These are phyloP conservation scores for Pyrrhia umbra DNA, from an alignment of 2,888 invertebrate species.

Conservation along the genomic window DNA sequence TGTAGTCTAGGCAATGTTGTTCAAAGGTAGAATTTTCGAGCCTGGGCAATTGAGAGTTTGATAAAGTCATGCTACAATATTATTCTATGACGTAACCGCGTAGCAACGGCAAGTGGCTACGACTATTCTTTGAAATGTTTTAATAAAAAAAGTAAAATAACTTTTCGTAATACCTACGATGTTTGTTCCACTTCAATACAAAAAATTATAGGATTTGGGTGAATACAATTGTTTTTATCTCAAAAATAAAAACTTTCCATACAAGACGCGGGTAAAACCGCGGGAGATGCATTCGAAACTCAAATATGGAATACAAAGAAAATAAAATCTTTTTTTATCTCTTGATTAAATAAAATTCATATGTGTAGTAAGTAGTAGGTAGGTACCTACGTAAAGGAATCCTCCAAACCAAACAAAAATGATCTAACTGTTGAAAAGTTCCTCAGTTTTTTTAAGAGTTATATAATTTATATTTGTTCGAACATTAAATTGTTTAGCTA, in stretches of 20 bases:
- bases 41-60: background rate
- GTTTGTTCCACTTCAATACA: no score
- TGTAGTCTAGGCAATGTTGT: background rate
- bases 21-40: background rate
- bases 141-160: no score
- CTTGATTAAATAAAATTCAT: no score
- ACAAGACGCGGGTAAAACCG: no score
- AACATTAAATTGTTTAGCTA: constrained; percentile 29
- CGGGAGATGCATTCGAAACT: no score
- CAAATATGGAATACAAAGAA: no score
- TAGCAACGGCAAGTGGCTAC: background rate
- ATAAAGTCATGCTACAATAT: background rate
- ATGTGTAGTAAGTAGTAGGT: background rate
- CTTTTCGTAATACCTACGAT: no score
- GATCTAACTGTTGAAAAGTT: constrained; percentile 39
- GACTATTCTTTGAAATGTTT: no score
- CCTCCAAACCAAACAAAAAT: constrained; percentile 1
- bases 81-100: constrained; percentile 3
- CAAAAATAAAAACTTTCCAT: no score
- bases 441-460: constrained; percentile 20
- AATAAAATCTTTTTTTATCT: no score
- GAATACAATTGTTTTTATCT: no score
- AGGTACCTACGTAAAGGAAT: constrained; percentile 7
- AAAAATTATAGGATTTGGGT: no score
- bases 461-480: constrained; percentile 43